Conservation (phyloP, 2,797 vertebrate genomes). For the Eulemur rubriventer region DNA sequence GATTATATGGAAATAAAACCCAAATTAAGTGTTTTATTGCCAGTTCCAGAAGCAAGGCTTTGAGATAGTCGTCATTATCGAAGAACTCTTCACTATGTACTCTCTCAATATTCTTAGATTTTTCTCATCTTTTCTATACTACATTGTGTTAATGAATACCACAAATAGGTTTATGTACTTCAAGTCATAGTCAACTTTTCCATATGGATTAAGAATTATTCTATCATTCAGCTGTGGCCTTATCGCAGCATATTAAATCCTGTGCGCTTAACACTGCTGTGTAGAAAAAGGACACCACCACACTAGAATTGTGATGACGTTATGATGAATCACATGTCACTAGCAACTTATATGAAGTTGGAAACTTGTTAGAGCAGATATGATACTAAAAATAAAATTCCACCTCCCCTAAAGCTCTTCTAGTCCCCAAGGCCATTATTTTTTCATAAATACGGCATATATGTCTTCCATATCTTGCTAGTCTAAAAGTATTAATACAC, state of each 20-base stretch:
- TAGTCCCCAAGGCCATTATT: not conserved
- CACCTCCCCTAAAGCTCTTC: not conserved
- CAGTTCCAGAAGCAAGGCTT: slow-evolving; percentile 17
- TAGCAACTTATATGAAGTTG: not conserved
- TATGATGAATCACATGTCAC: not conserved
- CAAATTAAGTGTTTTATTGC: not conserved
- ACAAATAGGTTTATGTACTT: not conserved
- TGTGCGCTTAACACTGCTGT: not conserved
- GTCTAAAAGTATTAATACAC: not conserved
- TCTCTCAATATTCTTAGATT: not conserved
- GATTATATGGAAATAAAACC: slow-evolving; percentile 30
- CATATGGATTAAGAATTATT: not conserved
- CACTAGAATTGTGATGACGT: not conserved
- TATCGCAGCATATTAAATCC: not conserved
- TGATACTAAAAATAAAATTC: slow-evolving; percentile 30
- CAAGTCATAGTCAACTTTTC: not conserved
- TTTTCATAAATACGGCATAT: not conserved
- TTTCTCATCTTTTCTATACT: not conserved
- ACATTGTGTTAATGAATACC: not conserved
- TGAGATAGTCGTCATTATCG: not conserved
- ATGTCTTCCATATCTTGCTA: not conserved
- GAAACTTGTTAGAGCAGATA: not conserved
- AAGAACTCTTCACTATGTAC: not conserved
- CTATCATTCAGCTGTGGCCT: not conserved
- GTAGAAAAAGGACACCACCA: not conserved